These are phyloP conservation scores for Cyprinodon diabolis DNA, from an alignment of 2,797 vertebrate genomes.

Conservation along the genomic window DNA sequence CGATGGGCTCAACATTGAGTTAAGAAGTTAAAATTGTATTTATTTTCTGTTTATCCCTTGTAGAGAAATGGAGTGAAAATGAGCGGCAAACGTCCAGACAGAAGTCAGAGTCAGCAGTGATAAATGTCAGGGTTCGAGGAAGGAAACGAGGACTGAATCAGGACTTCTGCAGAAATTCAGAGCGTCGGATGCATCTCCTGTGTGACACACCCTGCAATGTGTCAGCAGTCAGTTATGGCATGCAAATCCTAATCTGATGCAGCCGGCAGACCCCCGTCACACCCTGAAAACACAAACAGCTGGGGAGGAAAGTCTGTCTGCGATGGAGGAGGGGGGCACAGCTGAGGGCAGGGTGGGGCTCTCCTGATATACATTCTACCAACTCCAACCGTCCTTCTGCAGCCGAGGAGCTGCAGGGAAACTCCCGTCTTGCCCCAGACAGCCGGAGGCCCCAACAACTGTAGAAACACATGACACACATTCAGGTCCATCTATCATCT, in stretches of 20 bases:
- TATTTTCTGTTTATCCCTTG: neutral
- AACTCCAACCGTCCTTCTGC: neutral
- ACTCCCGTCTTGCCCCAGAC: slow-evolving; percentile 28
- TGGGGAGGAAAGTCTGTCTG: slow-evolving; percentile 17
- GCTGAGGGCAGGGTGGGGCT: neutral
- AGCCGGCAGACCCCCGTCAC: slow-evolving; percentile 42
- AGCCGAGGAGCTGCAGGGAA: slow-evolving; percentile 8
- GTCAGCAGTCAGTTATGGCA: slow-evolving; percentile 42
- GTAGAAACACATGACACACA: slow-evolving; percentile 29
- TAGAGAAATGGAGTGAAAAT: neutral
- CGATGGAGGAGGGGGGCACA: slow-evolving; percentile 1
- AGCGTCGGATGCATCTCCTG: neutral
- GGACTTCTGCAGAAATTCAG: neutral
- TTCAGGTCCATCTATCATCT: slow-evolving; percentile 36
- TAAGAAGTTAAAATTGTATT: neutral
- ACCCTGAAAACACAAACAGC: slow-evolving; percentile 67
- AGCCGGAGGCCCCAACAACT: slow-evolving; percentile 48
- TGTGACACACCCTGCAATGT: slow-evolving; percentile 32
- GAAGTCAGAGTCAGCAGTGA: neutral
- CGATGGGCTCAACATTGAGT: neutral
- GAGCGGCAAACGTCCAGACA: neutral
- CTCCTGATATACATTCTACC: neutral
- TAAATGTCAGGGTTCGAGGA: neutral
- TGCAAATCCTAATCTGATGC: slow-evolving; percentile 53
- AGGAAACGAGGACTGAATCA: neutral